Evolutionary conservation across 2,113 vertebrate species (phyloP).

Genomic region (Alexandromys fortis): DNA sequence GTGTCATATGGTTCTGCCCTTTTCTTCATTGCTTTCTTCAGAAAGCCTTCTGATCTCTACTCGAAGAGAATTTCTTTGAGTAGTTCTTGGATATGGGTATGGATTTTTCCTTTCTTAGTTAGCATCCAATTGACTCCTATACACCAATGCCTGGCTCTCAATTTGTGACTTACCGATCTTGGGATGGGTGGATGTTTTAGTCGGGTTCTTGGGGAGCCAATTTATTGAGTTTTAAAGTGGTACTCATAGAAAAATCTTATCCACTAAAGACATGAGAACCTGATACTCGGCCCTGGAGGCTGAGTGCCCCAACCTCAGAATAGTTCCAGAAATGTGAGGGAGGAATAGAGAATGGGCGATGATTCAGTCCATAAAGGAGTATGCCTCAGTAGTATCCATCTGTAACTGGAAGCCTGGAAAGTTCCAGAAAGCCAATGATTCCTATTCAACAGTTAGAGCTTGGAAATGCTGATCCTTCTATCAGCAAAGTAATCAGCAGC

Average conservation of each 20-base stretch:
- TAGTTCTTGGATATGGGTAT: not conserved
- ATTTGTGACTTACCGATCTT: constrained; percentile 32
- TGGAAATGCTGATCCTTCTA: not conserved
- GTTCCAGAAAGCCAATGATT: not conserved
- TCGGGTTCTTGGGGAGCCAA: not conserved
- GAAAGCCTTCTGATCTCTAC: not conserved
- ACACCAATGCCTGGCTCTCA: not conserved
- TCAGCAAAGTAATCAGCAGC: not conserved
- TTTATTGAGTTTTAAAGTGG: not conserved
- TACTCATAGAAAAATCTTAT: not conserved
- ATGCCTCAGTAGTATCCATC: not conserved
- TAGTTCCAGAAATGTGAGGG: not conserved
- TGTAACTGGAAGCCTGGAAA: not conserved
- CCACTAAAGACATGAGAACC: no score
- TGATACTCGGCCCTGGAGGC: not conserved
- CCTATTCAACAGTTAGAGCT: not conserved
- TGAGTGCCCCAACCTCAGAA: not conserved
- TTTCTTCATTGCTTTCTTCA: constrained; percentile 8
- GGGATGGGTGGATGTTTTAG: not conserved
- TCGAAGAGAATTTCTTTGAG: constrained; percentile 15
- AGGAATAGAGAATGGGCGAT: not conserved
- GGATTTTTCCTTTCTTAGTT: constrained; percentile 36
- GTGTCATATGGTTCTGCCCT: not conserved
- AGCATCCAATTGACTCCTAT: not conserved
- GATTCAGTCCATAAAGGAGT: not conserved